Percentiles rank a stretch among this genome's conserved stretches.
These are phyloP conservation scores for Alloscopus bannaensis DNA, from an alignment of 2,888 invertebrate genomes.

Conservation along the genomic window DNA sequence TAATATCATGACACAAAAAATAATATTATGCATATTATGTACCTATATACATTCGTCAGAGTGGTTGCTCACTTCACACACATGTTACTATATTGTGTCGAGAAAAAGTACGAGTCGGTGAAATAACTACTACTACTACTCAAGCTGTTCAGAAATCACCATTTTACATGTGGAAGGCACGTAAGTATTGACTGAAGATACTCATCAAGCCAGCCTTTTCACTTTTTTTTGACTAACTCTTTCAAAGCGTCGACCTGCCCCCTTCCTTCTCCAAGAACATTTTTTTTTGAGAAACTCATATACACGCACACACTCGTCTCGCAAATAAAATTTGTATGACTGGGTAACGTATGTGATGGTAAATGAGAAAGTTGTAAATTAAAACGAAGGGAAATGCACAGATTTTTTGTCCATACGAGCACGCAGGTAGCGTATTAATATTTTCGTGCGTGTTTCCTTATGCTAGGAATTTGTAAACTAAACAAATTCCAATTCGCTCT, in stretches of 20 bases:
- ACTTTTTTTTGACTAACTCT: conserved; percentile 23
- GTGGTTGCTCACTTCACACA: too few relatives aligned
- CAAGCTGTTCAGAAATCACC: conserved; percentile 52
- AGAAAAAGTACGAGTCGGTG: conserved; percentile 55
- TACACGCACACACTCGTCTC: background rate
- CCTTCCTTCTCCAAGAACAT: background rate
- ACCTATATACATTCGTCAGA: background rate
- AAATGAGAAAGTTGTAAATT: conserved; percentile 14
- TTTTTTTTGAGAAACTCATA: background rate
- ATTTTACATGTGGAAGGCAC: conserved; percentile 41
- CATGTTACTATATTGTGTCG: too few relatives aligned
- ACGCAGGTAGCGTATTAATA: too few relatives aligned
- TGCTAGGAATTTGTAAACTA: too few relatives aligned
- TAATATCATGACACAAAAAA: background rate
- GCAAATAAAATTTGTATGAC: too few relatives aligned
- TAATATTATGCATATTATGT: background rate
- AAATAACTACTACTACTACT: too few relatives aligned
- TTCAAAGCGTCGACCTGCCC: too few relatives aligned
- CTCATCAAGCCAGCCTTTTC: conserved; percentile 53
- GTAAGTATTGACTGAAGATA: conserved; percentile 53
- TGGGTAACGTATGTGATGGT: too few relatives aligned
- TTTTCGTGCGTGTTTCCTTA: too few relatives aligned
- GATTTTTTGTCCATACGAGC: conserved; percentile 11
- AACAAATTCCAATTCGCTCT: too few relatives aligned
- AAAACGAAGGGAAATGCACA: too few relatives aligned